Base-by-base conservation (phyloP, 2,113 vertebrate genomes). In the Psettodes erumei region DNA sequence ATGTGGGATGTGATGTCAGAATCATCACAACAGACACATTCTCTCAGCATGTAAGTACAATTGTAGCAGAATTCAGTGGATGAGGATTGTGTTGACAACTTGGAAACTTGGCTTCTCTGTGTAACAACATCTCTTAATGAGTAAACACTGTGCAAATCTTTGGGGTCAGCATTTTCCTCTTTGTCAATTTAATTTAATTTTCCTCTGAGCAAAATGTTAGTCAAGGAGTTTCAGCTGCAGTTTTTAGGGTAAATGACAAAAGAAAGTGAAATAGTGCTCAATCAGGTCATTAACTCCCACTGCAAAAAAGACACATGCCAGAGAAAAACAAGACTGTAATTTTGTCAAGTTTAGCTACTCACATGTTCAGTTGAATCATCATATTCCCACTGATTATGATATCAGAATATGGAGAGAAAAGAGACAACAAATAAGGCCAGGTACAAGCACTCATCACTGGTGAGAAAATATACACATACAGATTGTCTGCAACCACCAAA, bases 321-420 rank as follows among this genome's bases (percentile, higher is more conserved):
- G 33, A 12, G 47, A 21, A 40, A 53, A 64, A 42, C 25, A 69
- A 55, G 33, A 59, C 56, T 30, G 16, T 6, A 19, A 25, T 45
- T 48, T 25, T 3, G 19, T 5, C 32, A 37, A 50, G 27, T 48
- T 78, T 21, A 70, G 63, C 80, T 97, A 99, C 98, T 99, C 93
- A 99, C 98, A 95, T 99, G 96, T 95, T 99, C 98, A 90, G 96
- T 92, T 93, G 97, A 93, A 95, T 99, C 98, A 96, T 98, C 97
- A 95, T 96, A 97, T 95, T 98, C 97, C 97, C 96, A 99, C 97
- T 99, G 95, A 95, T 95, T 92, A 82, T 93, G 78, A 93, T 65
- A 87, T 89, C 90, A 93, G 85, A 90, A 77, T 77, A 89, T 66
- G 64, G 85, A 88, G 86, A 93, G 73, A 94, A 94, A 94, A 94